Evolutionary conservation across 2,888 invertebrate species (phyloP).

Genomic region (Tetranychus truncatus): DNA sequence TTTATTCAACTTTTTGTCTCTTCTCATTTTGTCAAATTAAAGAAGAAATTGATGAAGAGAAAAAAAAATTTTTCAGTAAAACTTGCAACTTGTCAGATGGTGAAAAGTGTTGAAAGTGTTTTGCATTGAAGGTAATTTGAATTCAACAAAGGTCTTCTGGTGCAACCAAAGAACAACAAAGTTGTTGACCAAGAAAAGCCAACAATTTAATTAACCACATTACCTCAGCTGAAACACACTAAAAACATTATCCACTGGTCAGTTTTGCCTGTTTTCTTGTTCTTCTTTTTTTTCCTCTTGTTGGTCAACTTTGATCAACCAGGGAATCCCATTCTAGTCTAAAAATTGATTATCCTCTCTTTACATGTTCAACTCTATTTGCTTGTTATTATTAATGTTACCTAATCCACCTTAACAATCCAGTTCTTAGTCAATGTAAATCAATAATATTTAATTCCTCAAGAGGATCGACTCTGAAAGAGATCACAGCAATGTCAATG

Average conservation of each 20-base stretch:
- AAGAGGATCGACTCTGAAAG: not conserved
- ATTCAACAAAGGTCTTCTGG: not conserved
- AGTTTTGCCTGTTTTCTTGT: not conserved
- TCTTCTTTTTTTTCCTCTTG: not conserved
- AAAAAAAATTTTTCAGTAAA: no score
- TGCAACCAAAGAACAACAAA: not conserved
- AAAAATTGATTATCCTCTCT: not conserved
- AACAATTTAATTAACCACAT: not conserved
- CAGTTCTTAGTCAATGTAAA: not conserved
- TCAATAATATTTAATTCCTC: constrained; percentile 1
- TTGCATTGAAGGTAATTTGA: no score
- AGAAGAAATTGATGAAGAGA: no score
- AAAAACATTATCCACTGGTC: not conserved
- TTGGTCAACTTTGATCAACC: not conserved
- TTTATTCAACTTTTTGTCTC: no score
- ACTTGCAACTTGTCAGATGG: no score
- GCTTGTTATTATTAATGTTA: not conserved
- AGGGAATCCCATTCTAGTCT: not conserved
- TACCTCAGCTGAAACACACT: not conserved
- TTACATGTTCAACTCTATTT: not conserved
- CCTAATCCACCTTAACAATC: not conserved
- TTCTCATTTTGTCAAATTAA: no score
- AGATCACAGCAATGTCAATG: not conserved
- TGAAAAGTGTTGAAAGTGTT: no score
- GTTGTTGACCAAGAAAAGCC: not conserved